Percentiles rank a stretch among this genome's conserved stretches.
phyloP scores from a whole-genome alignment of 2,113 vertebrate genomes.

The Bufo gargarizans region DNA sequence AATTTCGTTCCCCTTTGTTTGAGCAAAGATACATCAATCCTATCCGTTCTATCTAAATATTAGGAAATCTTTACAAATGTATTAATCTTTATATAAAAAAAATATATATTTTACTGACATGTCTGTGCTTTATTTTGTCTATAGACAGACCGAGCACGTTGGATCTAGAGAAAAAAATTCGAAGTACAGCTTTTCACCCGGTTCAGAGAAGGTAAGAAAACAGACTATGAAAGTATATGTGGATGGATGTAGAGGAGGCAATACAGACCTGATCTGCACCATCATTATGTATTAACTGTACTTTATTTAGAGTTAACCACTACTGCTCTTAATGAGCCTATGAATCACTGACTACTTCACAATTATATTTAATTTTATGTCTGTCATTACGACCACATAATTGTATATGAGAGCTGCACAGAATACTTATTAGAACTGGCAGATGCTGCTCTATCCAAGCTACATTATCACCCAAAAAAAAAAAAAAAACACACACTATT shows the following conservation, averaged over 20 bases:
- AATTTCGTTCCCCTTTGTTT: neutral
- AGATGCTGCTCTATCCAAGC: constrained; percentile 4
- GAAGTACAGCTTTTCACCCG: constrained; percentile 88
- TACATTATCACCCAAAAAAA: neutral
- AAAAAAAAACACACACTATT: neutral
- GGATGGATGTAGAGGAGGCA: neutral
- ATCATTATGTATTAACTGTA: neutral
- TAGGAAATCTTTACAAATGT: neutral
- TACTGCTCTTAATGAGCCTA: constrained; percentile 39
- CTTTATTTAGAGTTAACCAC: constrained; percentile 23
- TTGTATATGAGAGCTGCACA: constrained; percentile 29
- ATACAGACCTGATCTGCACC: neutral
- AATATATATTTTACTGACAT: neutral
- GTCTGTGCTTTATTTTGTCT: constrained; percentile 66
- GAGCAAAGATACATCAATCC: neutral
- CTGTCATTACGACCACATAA: constrained; percentile 47
- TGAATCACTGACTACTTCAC: constrained; percentile 41
- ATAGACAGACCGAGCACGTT: constrained; percentile 95
- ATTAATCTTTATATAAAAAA: neutral
- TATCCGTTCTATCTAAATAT: neutral
- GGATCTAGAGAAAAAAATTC: constrained; percentile 90
- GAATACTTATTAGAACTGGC: constrained; percentile 38
- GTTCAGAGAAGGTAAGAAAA: constrained; percentile 85
- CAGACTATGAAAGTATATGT: neutral
- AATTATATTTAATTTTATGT: constrained; percentile 48